phyloP scores from a whole-genome alignment of 2,888 invertebrate species.

The Drosophila subsilvestris region DNA sequence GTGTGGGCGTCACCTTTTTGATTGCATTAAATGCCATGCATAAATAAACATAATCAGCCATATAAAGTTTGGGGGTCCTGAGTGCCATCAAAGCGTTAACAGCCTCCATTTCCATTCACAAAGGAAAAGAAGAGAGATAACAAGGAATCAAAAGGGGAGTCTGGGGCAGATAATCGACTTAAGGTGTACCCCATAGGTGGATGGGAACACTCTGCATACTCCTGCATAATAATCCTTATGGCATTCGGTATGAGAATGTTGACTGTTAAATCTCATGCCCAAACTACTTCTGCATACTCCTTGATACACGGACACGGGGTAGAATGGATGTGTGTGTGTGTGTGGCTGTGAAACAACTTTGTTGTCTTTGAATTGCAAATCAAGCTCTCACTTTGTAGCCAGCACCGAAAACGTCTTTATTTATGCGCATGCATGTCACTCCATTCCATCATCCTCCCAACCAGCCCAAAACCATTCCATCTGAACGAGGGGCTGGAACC shows the following conservation, averaged over 20 bases:
- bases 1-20: slow-evolving; percentile 52
- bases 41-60: slow-evolving; percentile 76
- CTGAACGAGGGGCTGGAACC: background rate
- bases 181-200: background rate
- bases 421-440: slow-evolving; percentile 66
- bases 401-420: slow-evolving; percentile 69
- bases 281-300: slow-evolving; percentile 1
- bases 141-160: slow-evolving; percentile 10
- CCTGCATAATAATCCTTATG: background rate
- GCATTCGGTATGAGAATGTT: background rate
- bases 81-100: slow-evolving; percentile 34
- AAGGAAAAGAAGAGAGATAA: slow-evolving; percentile 9
- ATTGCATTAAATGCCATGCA: slow-evolving; percentile 75
- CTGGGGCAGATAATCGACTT: slow-evolving; percentile 9
- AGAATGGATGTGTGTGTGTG: slow-evolving; percentile 36
- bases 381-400: slow-evolving; percentile 41
- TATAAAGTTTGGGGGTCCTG: slow-evolving; percentile 32
- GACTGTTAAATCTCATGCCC: background rate
- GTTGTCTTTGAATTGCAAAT: slow-evolving; percentile 76
- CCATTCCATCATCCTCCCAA: slow-evolving; percentile 13
- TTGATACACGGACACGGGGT: background rate
- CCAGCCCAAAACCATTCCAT: background rate
- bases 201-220: background rate
- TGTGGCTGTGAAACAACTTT: slow-evolving; percentile 56
- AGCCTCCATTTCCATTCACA: slow-evolving; percentile 16